Conservation (phyloP, 2,113 vertebrate genomes). For the Phalacrocorax carbo region DNA sequence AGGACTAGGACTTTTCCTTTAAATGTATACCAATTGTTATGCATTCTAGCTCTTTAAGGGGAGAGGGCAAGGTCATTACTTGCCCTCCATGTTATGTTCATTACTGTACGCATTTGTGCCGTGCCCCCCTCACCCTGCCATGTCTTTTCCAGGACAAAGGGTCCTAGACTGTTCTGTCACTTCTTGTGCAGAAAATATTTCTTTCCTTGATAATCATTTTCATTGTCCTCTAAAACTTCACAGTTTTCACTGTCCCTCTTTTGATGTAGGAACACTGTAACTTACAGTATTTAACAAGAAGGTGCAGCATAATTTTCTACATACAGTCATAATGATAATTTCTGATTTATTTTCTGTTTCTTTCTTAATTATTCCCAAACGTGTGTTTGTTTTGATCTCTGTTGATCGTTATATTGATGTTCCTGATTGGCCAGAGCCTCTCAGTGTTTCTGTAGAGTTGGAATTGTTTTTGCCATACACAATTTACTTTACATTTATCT, state of each 20-base stretch:
- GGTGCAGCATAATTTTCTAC: background rate
- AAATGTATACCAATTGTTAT: background rate
- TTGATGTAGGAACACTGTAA: background rate
- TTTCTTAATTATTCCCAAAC: background rate
- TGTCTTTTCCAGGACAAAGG: background rate
- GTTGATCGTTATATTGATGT: background rate
- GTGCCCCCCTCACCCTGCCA: background rate
- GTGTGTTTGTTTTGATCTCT: background rate
- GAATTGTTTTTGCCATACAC: background rate
- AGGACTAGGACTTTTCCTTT: background rate
- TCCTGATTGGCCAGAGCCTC: background rate
- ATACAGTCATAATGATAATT: background rate
- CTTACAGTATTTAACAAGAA: background rate
- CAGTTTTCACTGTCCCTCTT: background rate
- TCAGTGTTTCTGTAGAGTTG: background rate
- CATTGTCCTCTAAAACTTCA: background rate
- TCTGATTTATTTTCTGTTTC: background rate
- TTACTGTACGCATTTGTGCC: background rate
- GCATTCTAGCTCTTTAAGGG: background rate
- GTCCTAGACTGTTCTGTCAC: background rate
- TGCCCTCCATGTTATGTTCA: background rate
- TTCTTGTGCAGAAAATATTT: background rate
- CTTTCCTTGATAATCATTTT: background rate
- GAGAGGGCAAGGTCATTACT: background rate
- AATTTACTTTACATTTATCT: background rate